Evolutionary conservation across 2,888 invertebrate species (phyloP).

Genomic region (Tenthredo livida): DNA sequence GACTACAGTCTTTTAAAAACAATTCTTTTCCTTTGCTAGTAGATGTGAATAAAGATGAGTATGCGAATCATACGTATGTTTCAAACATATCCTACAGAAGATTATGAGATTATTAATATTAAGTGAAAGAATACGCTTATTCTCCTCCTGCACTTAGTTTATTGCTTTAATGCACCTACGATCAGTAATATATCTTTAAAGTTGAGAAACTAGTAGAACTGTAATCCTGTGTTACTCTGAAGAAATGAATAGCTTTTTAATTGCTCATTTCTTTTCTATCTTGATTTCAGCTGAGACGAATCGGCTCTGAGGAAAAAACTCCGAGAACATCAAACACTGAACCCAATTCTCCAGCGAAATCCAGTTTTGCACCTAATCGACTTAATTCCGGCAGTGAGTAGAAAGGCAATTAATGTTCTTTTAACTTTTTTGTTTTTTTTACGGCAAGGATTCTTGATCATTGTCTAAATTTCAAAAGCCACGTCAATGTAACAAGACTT

Average conservation of each 20-base stretch:
- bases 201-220: not conserved
- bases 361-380: constrained; percentile 14
- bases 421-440: not conserved
- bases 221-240: not conserved
- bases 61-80: not conserved
- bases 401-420: not conserved
- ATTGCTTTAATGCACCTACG: not conserved
- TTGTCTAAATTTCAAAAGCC: not conserved
- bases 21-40: not conserved
- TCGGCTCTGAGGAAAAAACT: constrained; percentile 9
- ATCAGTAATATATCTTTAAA: not conserved
- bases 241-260: not conserved
- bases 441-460: not conserved
- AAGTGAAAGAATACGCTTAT: not conserved
- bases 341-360: constrained; percentile 7
- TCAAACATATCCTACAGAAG: not conserved
- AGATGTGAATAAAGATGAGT: not conserved
- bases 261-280: not conserved
- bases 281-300: constrained; percentile 32
- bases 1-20: not conserved
- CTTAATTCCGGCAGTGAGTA: constrained; percentile 34
- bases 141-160: not conserved
- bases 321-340: constrained; percentile 12
- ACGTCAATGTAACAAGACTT: not conserved
- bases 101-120: not conserved